These are phyloP conservation scores for Synodontis membranacea DNA, from an alignment of 2,113 vertebrate species.

Conservation along the genomic window DNA sequence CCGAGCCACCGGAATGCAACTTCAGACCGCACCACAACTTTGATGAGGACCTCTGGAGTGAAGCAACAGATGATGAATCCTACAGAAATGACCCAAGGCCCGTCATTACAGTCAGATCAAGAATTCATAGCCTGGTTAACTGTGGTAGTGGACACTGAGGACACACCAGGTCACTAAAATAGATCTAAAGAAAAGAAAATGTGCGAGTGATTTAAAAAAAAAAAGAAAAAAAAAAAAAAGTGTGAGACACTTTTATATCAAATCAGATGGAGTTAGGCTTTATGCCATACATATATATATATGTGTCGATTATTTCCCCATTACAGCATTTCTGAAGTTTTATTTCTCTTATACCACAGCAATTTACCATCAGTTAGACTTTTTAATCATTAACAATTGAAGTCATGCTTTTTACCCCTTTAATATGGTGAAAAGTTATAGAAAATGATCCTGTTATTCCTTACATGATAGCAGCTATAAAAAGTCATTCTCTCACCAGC, in stretches of 20 bases:
- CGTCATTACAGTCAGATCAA: slow-evolving; percentile 27
- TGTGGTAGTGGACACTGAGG: not conserved
- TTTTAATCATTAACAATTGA: not conserved
- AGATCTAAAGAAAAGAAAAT: not conserved
- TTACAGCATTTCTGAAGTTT: not conserved
- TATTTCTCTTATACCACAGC: not conserved
- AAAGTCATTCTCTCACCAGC: not conserved
- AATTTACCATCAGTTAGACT: not conserved
- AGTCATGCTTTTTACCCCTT: not conserved
- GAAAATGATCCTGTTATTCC: not conserved
- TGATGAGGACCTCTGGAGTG: slow-evolving; percentile 23
- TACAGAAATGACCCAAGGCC: slow-evolving; percentile 13
- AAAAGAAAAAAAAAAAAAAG: too few species aligned
- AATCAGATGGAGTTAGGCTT: not conserved
- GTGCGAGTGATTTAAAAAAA: not conserved
- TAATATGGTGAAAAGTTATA: not conserved
- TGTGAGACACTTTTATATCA: not conserved
- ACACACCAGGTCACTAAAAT: not conserved
- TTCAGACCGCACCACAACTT: slow-evolving; percentile 46
- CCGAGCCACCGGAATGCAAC: slow-evolving; percentile 63
- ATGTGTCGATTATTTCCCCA: not conserved
- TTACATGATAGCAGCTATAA: not conserved
- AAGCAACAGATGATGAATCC: slow-evolving; percentile 31
- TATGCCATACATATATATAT: not conserved
- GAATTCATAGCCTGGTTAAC: slow-evolving; percentile 8